Evolutionary conservation across 2,888 invertebrate species (phyloP).

Genomic region (Agrotis exclamationis): DNA sequence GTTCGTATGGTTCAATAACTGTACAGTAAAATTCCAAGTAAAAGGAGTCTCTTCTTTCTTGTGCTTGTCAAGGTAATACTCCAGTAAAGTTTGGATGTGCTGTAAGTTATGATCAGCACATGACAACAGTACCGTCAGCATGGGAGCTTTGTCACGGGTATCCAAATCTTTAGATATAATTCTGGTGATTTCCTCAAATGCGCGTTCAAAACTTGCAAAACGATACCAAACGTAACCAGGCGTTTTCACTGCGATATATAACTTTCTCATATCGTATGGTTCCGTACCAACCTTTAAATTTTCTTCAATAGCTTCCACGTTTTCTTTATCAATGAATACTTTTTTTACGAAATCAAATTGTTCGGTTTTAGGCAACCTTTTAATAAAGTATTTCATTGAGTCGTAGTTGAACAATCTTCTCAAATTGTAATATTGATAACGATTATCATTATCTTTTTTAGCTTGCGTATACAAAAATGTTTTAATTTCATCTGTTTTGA

Average conservation of each 20-base stretch:
- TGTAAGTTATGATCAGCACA: conserved; percentile 69
- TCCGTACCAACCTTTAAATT: conserved; percentile 59
- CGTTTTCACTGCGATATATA: conserved; percentile 51
- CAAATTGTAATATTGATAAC: conserved; percentile 39
- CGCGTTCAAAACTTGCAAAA: conserved; percentile 77
- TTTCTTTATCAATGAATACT: conserved; percentile 74
- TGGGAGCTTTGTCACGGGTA: conserved; percentile 61
- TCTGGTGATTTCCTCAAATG: conserved; percentile 72
- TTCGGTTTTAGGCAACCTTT: conserved; percentile 72
- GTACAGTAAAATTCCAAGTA: conserved; percentile 71
- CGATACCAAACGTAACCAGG: conserved; percentile 76
- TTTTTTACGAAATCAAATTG: conserved; percentile 77
- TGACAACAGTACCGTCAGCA: conserved; percentile 73
- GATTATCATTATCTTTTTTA: conserved; percentile 41
- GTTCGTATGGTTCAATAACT: conserved; percentile 67
- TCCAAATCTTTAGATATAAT: conserved; percentile 58
- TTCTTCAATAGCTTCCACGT: conserved; percentile 54
- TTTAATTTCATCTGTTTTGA: conserved; percentile 75
- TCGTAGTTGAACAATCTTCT: conserved; percentile 66
- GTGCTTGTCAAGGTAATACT: conserved; percentile 74
- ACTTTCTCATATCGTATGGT: conserved; percentile 59
- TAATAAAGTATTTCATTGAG: conserved; percentile 71
- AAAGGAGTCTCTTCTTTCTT: conserved; percentile 70
- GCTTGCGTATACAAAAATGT: conserved; percentile 72
- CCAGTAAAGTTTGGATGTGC: conserved; percentile 71